phyloP scores from a whole-genome alignment of 1,140 invertebrate genomes.

The Melanaphis sacchari region DNA sequence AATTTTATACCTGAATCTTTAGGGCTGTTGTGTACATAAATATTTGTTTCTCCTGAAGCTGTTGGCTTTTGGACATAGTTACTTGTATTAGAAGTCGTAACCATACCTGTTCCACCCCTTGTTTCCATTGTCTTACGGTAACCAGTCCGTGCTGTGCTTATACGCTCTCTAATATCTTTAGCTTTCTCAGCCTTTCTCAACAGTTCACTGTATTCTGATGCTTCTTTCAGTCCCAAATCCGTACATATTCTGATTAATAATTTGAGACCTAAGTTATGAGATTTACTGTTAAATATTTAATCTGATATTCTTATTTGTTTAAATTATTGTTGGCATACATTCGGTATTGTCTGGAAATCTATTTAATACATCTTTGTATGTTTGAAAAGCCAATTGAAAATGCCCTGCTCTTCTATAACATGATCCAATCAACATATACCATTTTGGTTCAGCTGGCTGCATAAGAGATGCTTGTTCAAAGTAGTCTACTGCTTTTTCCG shows the following conservation, averaged over 20 bases:
- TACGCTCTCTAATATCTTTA: conserved; percentile 73
- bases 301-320: not conserved
- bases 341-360: conserved; percentile 87
- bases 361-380: conserved; percentile 80
- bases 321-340: conserved; percentile 66
- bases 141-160: conserved; percentile 68
- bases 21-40: conserved; percentile 59
- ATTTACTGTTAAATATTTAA: not conserved
- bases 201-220: conserved; percentile 78
- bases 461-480: conserved; percentile 89
- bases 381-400: conserved; percentile 81
- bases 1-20: conserved; percentile 27
- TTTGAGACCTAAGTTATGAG: conserved; percentile 70
- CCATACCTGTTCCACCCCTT: conserved; percentile 37
- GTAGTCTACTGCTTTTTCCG: conserved; percentile 88
- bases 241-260: conserved; percentile 82
- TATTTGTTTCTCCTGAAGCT: conserved; percentile 29
- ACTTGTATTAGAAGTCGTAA: conserved; percentile 3
- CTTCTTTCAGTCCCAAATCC: conserved; percentile 84
- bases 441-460: conserved; percentile 84
- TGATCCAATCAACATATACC: conserved; percentile 84
- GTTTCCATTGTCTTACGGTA: conserved; percentile 59
- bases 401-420: conserved; percentile 83
- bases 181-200: conserved; percentile 83
- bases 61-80: conserved; percentile 43